Evolutionary conservation across 2,113 vertebrate genomes (phyloP).

Genomic region (Stegastes partitus): DNA sequence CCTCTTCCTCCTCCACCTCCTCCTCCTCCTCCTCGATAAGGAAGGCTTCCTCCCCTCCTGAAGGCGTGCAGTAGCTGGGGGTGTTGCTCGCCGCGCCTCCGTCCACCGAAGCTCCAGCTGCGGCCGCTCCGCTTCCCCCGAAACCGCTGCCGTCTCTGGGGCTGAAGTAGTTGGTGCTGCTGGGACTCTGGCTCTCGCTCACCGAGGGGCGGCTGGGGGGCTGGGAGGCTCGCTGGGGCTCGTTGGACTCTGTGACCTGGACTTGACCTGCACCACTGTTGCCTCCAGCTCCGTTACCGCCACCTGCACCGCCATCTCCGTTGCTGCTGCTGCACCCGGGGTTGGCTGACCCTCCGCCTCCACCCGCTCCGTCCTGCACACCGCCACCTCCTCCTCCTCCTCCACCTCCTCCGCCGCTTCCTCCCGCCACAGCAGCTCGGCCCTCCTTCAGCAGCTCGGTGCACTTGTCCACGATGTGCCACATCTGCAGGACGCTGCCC

Average conservation of each 20-base stretch:
- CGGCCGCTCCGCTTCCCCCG: constrained; percentile 61
- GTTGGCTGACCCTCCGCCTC: constrained; percentile 42
- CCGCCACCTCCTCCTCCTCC: constrained; percentile 31
- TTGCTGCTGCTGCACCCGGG: constrained; percentile 70
- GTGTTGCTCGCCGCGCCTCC: constrained; percentile 76
- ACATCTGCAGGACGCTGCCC: constrained; percentile 96
- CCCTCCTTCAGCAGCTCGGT: constrained; percentile 91
- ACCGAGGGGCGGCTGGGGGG: constrained; percentile 80
- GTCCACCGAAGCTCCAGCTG: constrained; percentile 57
- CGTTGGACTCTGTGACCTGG: constrained; percentile 50
- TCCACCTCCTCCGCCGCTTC: neutral
- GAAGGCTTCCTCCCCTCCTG: constrained; percentile 81
- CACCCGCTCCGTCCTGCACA: constrained; percentile 27
- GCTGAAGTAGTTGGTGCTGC: constrained; percentile 94
- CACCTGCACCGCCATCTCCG: constrained; percentile 13
- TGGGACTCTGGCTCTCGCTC: constrained; percentile 92
- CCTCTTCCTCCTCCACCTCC: constrained; percentile 78
- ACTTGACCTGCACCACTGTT: constrained; percentile 6
- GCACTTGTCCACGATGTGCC: constrained; percentile 97
- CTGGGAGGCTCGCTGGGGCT: constrained; percentile 59
- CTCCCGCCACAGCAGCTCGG: constrained; percentile 36
- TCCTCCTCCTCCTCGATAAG: constrained; percentile 81
- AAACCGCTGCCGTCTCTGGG: constrained; percentile 84
- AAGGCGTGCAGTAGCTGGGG: constrained; percentile 84
- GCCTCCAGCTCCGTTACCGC: constrained; percentile 61